Evolutionary conservation across 1,140 invertebrate genomes (phyloP), one percentile per base, ranked within the genome.

Genomic region (Manduca sexta): DNA sequence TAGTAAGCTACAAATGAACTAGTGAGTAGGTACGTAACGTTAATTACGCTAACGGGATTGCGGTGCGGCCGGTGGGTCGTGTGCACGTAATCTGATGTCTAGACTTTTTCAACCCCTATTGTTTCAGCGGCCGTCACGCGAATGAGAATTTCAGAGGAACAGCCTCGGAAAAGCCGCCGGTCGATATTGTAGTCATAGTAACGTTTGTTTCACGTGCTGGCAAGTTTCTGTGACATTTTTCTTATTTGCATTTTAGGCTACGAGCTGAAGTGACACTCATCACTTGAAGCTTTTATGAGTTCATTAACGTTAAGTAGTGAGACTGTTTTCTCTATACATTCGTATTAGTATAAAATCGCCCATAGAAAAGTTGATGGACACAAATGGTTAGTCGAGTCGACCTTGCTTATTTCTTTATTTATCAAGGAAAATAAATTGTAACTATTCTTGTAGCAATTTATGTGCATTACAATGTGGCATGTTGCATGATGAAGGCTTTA

Each of bases 191-290:
- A 66, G 74, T 65, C 74, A 85, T 85, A 69, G 73, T 46, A 72
- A 85, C 79, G 76, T 72, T 72, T 77, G 79, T 80, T 83, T 83
- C 71, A 81, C 65, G 70, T 80, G 69, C 58, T 61, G 45, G 49
- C 42, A 60, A 62, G 72, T 67, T 66, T 67, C 56, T 69, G 60
- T 59, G 58, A 60, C 74, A 73, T 80, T 78, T 76, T 66, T 78
- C 44, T 41, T 57, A 81, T 84, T 83, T 81, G 77, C 76, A 84
- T 84, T 79, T 66, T 71, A 83, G 79, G 77, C 71, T 77, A 81
- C 54, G 51, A 55, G 56, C 57, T 52, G 54, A 64, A 57, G 60
- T 39, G 56, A 60, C 65, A 63, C 57, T 64, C 51, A 57, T 62
- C 60, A 56, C 54, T 52, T 60, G 56, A 57, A 46, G 47, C 59